Base-by-base conservation (phyloP, 2,888 invertebrate genomes). In the Latrodectus hesperus region DNA sequence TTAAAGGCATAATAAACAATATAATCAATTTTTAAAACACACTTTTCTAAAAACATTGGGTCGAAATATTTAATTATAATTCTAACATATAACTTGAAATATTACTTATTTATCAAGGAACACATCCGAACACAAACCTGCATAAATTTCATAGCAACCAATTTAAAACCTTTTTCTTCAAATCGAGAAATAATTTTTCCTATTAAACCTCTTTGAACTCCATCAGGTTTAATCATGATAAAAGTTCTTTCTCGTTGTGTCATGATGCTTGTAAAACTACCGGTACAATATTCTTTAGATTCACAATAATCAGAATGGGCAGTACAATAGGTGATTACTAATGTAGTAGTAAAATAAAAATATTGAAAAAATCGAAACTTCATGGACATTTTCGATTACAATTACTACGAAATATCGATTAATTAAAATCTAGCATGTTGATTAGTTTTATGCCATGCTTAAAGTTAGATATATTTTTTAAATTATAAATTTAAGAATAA, bases 181-280 rank as follows among this genome's bases (percentile, higher is more conserved):
- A 99, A 99, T 90, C 98, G 95, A 92, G 97, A 95, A 92, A 99
- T 97, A 92, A 99, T 98, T 93, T 97, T 96, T 89, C 98, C 98
- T 91, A 99, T 96, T 89, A 99, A 95, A 91, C 98, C 98, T 90
- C 99, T 95, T 92, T 99, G 99, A 91, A 99, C 99, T 88, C 97
- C 99, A 93, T 99, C 99, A 73, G 99, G 99, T 93, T 99, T 99
- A 91, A 99, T 94, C 97, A 98, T 98, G 92, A 99, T 96, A 93
- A 99, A 99, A 91, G 98, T 98, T 92, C 98, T 96, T 94, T 99
- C 99, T 92, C 94, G 94, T 93, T 94, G 94, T 91, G 93, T 94
- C 80, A 80, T 80, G 22, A 6, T 52, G 17, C 26, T 17, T 17
- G 17, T 22, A 12, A 22, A 22, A 26, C 26, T 17, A 9, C 12